A percentile compares a stretch with the other conserved stretches of the same genome.
Conservation (phyloP, 2,797 vertebrate species). For the Nothura maculosa region DNA sequence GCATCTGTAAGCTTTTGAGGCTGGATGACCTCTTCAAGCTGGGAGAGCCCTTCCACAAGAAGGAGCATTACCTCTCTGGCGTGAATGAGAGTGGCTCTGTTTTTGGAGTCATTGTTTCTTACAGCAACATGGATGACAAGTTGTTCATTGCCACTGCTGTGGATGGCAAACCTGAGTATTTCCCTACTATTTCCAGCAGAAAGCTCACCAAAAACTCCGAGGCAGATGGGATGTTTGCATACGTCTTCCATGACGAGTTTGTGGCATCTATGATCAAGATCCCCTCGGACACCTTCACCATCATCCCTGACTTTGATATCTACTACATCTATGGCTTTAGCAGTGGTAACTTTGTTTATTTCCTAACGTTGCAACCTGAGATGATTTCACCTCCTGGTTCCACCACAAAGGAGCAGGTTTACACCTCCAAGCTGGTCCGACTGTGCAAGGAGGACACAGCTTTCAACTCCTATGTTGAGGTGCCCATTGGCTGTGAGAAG, state of each 20-base stretch:
- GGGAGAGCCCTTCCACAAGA: slow-evolving; percentile 97
- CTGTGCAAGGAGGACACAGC: slow-evolving; percentile 97
- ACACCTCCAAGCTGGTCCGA: slow-evolving; percentile 96
- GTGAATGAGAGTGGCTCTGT: slow-evolving; percentile 97
- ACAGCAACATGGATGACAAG: slow-evolving; percentile 93
- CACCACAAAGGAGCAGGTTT: slow-evolving; percentile 94
- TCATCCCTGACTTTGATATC: slow-evolving; percentile 98
- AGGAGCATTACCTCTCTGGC: slow-evolving; percentile 98
- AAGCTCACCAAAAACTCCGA: slow-evolving; percentile 96
- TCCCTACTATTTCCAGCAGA: slow-evolving; percentile 97
- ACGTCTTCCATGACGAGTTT: slow-evolving; percentile 98
- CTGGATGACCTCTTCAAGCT: slow-evolving; percentile 98
- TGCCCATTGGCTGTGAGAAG: slow-evolving; percentile 95
- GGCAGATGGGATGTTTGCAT: slow-evolving; percentile 97
- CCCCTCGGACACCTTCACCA: slow-evolving; percentile 96
- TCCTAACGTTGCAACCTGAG: slow-evolving; percentile 96
- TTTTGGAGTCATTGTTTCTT: slow-evolving; percentile 97
- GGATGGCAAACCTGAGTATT: slow-evolving; percentile 97
- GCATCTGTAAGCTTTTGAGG: slow-evolving; percentile 96
- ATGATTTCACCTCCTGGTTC: slow-evolving; percentile 94
- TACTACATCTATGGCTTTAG: slow-evolving; percentile 98
- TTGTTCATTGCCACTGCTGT: slow-evolving; percentile 97
- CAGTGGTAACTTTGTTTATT: slow-evolving; percentile 98
- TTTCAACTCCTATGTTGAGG: slow-evolving; percentile 98
- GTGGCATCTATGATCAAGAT: slow-evolving; percentile 99